Evolutionary conservation across 2,888 invertebrate species (phyloP), one percentile per base, ranked within the genome.

Genomic region (Tenthredo mesomela): DNA sequence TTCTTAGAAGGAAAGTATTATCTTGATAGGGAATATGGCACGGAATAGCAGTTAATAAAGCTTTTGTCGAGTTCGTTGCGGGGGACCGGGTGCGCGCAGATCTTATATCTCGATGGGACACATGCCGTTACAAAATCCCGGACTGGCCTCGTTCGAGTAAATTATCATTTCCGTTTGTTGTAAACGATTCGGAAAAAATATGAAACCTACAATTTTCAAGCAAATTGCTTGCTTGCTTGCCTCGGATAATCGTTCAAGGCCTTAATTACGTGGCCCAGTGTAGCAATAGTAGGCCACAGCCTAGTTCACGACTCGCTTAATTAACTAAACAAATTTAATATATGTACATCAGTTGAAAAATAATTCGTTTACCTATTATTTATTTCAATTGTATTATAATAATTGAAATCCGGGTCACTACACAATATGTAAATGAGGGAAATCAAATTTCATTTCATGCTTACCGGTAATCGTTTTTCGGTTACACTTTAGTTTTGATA

Each of bases 41-140:
- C 61, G 80, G 25, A 58, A 37, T 29, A 40, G 58, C 80, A 61
- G 80, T 80, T 80, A 80, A 80, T 58, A 61, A 80, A 80, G 80
- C 37, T 80, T 54, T 80, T 61, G 37, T 80, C 58, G 58, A 80
- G 61, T 80, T 80, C 33, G 25, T 29, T 40, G 37, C 12, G 18
- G 58, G 50, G 37, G 21, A 77, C 77, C 40, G 71, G 21, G 47
- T 18, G 61, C 12, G 80, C 58, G 5, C 9, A 61, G 40, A 80
- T 80, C 40, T 80, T 40, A 58, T 80, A 80, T 80, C 80, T 80
- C 80, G 80, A 80, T 80, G 61, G 40, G 50, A 80, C 80, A 80
- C 80, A 40, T 40, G 80, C 80, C 61, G 80, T 80, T 80, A 80
- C 21, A 40, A 80, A 61, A 33, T 80, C 40, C 9, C 21, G 37